These are phyloP conservation scores for Glareola pratincola DNA, from an alignment of 2,113 vertebrate genomes.

Conservation along the genomic window DNA sequence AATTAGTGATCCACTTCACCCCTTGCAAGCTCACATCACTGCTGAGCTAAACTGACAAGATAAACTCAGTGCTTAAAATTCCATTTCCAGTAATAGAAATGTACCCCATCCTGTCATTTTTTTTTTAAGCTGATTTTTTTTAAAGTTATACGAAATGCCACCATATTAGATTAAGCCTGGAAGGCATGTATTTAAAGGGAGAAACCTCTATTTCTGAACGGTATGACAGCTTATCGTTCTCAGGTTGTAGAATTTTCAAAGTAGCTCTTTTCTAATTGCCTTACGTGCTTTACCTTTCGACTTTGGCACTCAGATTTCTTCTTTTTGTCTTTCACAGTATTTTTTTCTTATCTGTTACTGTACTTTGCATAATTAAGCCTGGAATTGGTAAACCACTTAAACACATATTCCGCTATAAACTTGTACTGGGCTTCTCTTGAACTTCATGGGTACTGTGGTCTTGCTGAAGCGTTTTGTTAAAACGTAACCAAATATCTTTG, in stretches of 20 bases:
- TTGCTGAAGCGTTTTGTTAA: neutral
- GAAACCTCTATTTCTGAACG: neutral
- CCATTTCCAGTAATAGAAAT: slow-evolving; percentile 50
- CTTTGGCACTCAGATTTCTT: neutral
- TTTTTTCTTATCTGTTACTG: neutral
- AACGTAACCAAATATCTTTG: neutral
- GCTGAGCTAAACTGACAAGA: slow-evolving; percentile 44
- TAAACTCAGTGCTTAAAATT: slow-evolving; percentile 45
- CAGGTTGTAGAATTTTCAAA: neutral
- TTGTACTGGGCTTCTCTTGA: neutral
- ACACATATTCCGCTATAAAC: neutral
- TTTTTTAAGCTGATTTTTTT: neutral
- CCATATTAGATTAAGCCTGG: slow-evolving; percentile 13
- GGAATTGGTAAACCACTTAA: neutral
- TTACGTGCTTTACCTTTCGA: neutral
- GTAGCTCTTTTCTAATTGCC: neutral
- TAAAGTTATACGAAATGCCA: neutral
- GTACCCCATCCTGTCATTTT: neutral
- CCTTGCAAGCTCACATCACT: neutral
- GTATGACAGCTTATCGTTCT: neutral
- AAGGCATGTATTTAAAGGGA: neutral
- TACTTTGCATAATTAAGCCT: neutral
- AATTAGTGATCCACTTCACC: slow-evolving; percentile 17
- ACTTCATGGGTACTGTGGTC: neutral
- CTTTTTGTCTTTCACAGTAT: neutral